Percentiles rank a stretch among this genome's conserved stretches.
Evolutionary conservation across 2,888 invertebrate genomes (phyloP).

Genomic region (Leistus spinibarbis): DNA sequence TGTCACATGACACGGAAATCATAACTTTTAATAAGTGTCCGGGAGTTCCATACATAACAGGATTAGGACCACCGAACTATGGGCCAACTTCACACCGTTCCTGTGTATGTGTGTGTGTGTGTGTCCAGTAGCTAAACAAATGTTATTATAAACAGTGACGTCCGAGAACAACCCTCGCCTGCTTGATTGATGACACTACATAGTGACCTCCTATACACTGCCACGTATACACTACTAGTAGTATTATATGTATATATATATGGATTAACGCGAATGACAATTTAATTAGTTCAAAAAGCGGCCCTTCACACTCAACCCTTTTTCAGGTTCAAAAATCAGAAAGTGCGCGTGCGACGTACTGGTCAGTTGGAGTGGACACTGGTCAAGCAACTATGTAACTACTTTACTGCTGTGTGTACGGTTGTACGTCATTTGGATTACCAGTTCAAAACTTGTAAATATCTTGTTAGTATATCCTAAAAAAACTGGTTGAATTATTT

Average conservation of each 20-base stretch:
- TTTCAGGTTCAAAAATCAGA: neutral
- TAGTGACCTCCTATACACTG: conserved; percentile 16
- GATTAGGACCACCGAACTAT: conserved; percentile 21
- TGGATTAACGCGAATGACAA: conserved; percentile 30
- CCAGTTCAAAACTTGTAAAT: conserved; percentile 16
- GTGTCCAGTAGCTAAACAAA: conserved; percentile 33
- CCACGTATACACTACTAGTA: too few species aligned
- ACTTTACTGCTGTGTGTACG: conserved; percentile 9
- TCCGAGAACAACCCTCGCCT: conserved; percentile 8
- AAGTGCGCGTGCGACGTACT: neutral
- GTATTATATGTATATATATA: too few species aligned
- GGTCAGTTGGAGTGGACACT: neutral
- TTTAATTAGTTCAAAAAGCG: conserved; percentile 29
- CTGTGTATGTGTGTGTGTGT: conserved; percentile 11
- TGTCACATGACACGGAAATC: conserved; percentile 11
- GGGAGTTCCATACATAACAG: conserved; percentile 32
- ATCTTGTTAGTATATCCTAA: neutral
- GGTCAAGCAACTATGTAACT: neutral
- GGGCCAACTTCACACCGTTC: neutral
- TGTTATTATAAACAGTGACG: conserved; percentile 37
- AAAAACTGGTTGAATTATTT: conserved; percentile 13
- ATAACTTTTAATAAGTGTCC: conserved; percentile 37
- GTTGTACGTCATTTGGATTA: conserved; percentile 9
- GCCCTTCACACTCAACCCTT: neutral
- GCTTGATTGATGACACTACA: conserved; percentile 34